A percentile compares a stretch with the other conserved stretches of the same genome.
phyloP scores from a whole-genome alignment of 30 jellyfish, hydroid and myxozoan genomes.

The Aurelia sp. region DNA sequence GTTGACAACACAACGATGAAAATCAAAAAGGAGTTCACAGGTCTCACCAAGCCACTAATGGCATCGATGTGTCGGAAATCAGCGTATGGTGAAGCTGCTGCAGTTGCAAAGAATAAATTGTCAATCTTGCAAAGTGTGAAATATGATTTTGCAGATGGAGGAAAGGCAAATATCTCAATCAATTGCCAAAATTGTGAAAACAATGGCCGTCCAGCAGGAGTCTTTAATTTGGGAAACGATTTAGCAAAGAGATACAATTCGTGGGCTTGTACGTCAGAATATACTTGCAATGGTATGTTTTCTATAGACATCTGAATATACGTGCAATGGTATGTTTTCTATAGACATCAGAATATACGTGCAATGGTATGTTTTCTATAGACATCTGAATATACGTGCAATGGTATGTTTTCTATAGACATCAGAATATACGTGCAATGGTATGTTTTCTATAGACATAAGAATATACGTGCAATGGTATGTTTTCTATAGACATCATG shows the following conservation, averaged over 20 bases:
- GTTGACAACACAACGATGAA: slow-evolving; percentile 54
- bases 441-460: slow-evolving; percentile 38
- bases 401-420: slow-evolving; percentile 55
- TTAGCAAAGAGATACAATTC: slow-evolving; percentile 33
- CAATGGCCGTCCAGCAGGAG: slow-evolving; percentile 26
- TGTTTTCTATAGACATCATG: slow-evolving; percentile 10
- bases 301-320: slow-evolving; percentile 34
- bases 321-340: slow-evolving; percentile 70
- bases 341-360: slow-evolving; percentile 42
- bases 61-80: slow-evolving; percentile 71
- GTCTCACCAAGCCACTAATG: slow-evolving; percentile 30
- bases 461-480: slow-evolving; percentile 77
- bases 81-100: slow-evolving; percentile 62
- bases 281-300: slow-evolving; percentile 71
- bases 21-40: slow-evolving; percentile 65
- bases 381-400: slow-evolving; percentile 62
- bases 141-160: slow-evolving; percentile 40
- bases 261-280: slow-evolving; percentile 76
- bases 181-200: slow-evolving; percentile 17
- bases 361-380: slow-evolving; percentile 63
- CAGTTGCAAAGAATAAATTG: slow-evolving; percentile 33
- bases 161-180: slow-evolving; percentile 27
- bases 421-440: slow-evolving; percentile 69
- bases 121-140: slow-evolving; percentile 67
- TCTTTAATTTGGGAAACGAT: slow-evolving; percentile 30